Base-by-base conservation (phyloP, 2,888 invertebrate genomes). In the Meloe dianella region DNA sequence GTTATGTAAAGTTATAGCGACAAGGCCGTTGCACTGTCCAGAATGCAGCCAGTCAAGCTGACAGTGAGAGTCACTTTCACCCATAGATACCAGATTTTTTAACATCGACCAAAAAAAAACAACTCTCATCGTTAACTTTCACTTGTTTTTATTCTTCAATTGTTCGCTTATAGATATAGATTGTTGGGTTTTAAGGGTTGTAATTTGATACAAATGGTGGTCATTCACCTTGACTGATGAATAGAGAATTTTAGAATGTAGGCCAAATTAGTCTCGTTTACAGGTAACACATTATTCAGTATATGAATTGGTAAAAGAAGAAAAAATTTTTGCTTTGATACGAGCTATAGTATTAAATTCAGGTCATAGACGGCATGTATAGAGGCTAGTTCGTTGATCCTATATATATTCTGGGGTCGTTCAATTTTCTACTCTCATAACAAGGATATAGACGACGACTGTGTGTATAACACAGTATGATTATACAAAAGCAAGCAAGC, bases 1-100 rank as follows among this genome's bases (percentile, higher is more conserved):
- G 63, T 47, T 47, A 47, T 47, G 47, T 22, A 47, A n/a, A 47
- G 47, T 20, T 47, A 20, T 47, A 9, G 12, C 47, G 47, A 47
- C 47, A 47, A 47, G 47, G 47, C 47, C 20, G 65, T 69, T 70
- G 71, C 71, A 73, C 69, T 69, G 64, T 80, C 80, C 78, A 70
- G 73, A 84, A 79, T 82, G 83, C 81, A 83, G 83, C 81, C 80
- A 81, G 81, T 65, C 69, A 61, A 60, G 65, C 60, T 58, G 66
- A 68, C 64, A 70, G 73, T 73, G 71, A 71, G 73, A 69, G 29
- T 61, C 62, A 65, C 58, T 60, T 41, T 66, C 73, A 47, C 47
- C 47, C 3, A 71, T n/a, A n/a, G n/a, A n/a, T n/a, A 69, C 70
- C 71, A 69, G 60, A 41, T 63, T 57, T 57, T 57, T 58, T 58